Base-by-base conservation (phyloP, 2,888 invertebrate species). In the Elysia crispata region DNA sequence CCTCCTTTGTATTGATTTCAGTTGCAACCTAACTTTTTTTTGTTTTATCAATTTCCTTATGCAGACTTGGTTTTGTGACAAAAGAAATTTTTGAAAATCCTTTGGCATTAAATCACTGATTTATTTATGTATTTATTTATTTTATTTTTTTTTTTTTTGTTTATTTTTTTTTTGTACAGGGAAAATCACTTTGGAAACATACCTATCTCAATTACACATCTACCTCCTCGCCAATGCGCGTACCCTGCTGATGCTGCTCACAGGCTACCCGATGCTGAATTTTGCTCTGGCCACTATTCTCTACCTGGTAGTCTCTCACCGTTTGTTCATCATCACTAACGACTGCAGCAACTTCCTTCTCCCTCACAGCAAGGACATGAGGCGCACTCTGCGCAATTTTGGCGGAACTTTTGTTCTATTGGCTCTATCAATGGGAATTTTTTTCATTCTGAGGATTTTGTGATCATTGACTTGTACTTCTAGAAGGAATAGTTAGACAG, bases 191-290 rank as follows among this genome's bases (percentile, higher is more conserved):
- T 81, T 89, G 33, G 89, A 89, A 81, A 89, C 89, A 0, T 89
- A 89, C 80, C 82, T 89, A 20, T 87, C 88, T 0, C 89, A 89
- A 83, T 83, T 89, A 0, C 89, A 89, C 77, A 80, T 88, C 11
- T 89, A 89, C 62, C 82, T 89, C 49, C 87, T 89, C 82, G 87
- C 88, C 23, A 89, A 89, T 72, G 89, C 89, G 18, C 88, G 88
- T 70, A 82, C 87, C 50, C 76, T 87, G 11, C 84, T 89, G n/a
- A 84, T 84, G 1, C 88, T 87, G 74, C 76, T 89, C 20, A 83
- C 84, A 0, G 83, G 82, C 0, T 87, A 87, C 64, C 88, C 85
- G 6, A 74, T 89, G 69, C 85, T 89, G 1, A 89, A 86, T 73
- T 87, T 89, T 54, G 82, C 87, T 1, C 73, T 88, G 20, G 83